These are phyloP conservation scores for Neotragus pygmaeus DNA, from an alignment of 2,113 vertebrate species.

Conservation along the genomic window DNA sequence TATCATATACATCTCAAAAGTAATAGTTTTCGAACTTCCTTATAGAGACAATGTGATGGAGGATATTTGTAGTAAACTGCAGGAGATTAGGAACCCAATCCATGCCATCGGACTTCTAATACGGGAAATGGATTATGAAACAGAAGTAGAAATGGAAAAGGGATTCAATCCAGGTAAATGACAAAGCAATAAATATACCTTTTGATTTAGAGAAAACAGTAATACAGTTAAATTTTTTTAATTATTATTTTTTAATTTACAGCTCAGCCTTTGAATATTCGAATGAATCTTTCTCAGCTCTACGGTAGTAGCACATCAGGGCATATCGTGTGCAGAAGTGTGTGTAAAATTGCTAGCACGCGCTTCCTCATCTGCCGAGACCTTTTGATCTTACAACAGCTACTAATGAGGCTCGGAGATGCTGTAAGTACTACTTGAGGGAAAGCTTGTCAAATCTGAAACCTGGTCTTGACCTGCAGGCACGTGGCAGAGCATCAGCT, in stretches of 20 bases:
- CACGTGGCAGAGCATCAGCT: neutral
- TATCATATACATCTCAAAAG: neutral
- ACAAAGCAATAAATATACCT: rapidly evolving
- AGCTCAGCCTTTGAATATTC: slow-evolving; percentile 84
- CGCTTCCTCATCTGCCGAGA: slow-evolving; percentile 91
- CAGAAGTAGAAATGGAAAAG: slow-evolving; percentile 82
- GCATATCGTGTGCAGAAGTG: slow-evolving; percentile 83
- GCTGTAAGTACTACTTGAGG: slow-evolving; percentile 80
- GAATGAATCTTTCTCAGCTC: slow-evolving; percentile 90
- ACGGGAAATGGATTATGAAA: slow-evolving; percentile 95
- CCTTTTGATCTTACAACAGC: slow-evolving; percentile 92
- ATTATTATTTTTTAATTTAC: neutral
- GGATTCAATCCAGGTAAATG: slow-evolving; percentile 76
- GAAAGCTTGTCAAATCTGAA: neutral
- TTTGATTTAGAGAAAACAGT: neutral
- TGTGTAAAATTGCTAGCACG: slow-evolving; percentile 85
- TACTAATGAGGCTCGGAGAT: slow-evolving; percentile 87
- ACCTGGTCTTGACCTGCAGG: rapidly evolving
- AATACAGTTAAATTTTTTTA: neutral
- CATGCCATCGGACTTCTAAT: slow-evolving; percentile 87
- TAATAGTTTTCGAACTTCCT: slow-evolving; percentile 5
- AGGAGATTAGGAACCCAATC: slow-evolving; percentile 89
- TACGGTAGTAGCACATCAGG: slow-evolving; percentile 84
- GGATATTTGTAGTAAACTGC: slow-evolving; percentile 92
- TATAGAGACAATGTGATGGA: slow-evolving; percentile 87